Base-by-base conservation (phyloP, 2,888 invertebrate species). In the Cheilosia scutellata region DNA sequence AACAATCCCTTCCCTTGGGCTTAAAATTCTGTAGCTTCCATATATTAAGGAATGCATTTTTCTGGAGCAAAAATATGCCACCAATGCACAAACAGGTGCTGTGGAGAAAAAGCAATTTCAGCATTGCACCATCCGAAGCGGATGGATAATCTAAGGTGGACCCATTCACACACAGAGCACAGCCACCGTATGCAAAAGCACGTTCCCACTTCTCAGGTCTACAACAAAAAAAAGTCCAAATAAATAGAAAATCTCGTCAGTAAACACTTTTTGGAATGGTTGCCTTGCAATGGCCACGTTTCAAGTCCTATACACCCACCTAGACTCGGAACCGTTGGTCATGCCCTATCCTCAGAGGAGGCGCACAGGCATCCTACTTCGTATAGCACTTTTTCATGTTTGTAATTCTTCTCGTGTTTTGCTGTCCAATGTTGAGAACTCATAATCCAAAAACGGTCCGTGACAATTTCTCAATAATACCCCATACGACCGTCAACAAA, bases 401-500 rank as follows among this genome's bases (percentile, higher is more conserved):
- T 74, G 72, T 68, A 66, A 70, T 82, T 72, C 82, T 44, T 65
- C 57, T 74, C 68, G 51, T 62, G 77, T 33, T 33, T 31, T n/a
- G 5, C 33, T 55, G 55, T 55, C 55, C 31, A n/a, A 33, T 33
- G 55, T 55, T 55, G 31, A 33, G 55, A 29, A 33, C 66, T 83
- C 83, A 83, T 83, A 83, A 83, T 78, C 83, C 83, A 72, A 72
- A 72, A 77, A 62, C 29, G 53, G 65, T 72, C 66, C 78, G 77
- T 78, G 78, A 78, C 72, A 78, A 83, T 83, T 74, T 78, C 72
- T 63, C 78, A 74, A 83, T 82, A 58, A 42, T 42, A 60, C 72
- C 60, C 58, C 42, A 49, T 51, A 58, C 72, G 60, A 66, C 66
- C 29, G 13, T 60, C 58, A 20, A 44, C 55, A 16, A 74, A 63